Conservation (phyloP, 2,797 vertebrate species). For the Coregonus sp. region DNA sequence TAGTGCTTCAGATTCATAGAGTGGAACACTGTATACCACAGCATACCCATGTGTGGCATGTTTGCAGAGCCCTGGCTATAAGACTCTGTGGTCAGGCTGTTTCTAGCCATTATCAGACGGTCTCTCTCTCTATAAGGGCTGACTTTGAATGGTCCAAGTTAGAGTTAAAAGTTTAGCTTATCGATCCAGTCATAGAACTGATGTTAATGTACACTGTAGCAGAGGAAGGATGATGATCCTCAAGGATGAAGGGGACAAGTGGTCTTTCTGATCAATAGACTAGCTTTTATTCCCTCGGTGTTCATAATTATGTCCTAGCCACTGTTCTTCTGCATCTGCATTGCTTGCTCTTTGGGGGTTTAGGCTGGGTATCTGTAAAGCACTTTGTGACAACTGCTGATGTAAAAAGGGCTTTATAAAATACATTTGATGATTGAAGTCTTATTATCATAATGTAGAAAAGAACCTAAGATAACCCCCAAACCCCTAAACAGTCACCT, state of each 20-base stretch:
- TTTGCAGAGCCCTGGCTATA: neutral
- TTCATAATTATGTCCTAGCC: neutral
- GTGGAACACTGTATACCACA: neutral
- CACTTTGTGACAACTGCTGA: no score
- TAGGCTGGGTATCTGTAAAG: no score
- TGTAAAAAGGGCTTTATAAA: no score
- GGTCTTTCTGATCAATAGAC: neutral
- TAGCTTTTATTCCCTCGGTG: neutral
- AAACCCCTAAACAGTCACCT: neutral
- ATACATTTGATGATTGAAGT: no score
- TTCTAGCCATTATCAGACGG: neutral
- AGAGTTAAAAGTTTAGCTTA: neutral
- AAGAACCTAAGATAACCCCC: no score
- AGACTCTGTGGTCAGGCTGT: neutral
- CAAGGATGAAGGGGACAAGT: neutral
- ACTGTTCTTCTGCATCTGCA: no score
- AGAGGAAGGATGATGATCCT: neutral
- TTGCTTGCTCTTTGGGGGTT: no score
- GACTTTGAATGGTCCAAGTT: neutral
- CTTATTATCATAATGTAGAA: no score
- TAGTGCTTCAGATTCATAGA: neutral
- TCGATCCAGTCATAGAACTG: neutral
- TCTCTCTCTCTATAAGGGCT: neutral
- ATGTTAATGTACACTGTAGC: neutral
- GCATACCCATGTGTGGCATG: neutral